phyloP scores from a whole-genome alignment of 2,888 invertebrate species.

The Sarcophaga subvicina region DNA sequence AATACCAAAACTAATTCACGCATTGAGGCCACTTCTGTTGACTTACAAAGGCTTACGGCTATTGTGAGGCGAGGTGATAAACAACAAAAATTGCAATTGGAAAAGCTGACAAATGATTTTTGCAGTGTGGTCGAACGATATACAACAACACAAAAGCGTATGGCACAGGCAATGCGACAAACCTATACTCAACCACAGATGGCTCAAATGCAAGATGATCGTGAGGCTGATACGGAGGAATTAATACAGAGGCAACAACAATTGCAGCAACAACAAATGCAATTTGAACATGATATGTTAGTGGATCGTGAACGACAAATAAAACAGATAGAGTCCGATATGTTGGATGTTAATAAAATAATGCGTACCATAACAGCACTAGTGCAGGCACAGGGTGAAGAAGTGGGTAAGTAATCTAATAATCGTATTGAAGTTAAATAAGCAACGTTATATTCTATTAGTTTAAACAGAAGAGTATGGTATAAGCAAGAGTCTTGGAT shows the following conservation, averaged over 20 bases:
- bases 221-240: constrained; percentile 79
- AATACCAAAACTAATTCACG: constrained; percentile 89
- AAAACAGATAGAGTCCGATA: constrained; percentile 90
- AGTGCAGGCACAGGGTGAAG: constrained; percentile 88
- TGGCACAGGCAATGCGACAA: constrained; percentile 86
- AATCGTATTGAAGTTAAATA: background rate
- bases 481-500: no score
- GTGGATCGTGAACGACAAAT: constrained; percentile 91
- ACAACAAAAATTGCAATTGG: constrained; percentile 91
- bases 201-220: constrained; percentile 73
- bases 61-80: constrained; percentile 89
- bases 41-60: constrained; percentile 87
- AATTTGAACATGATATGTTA: constrained; percentile 91
- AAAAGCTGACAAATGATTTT: constrained; percentile 92
- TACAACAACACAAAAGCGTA: constrained; percentile 89
- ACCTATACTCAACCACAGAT: constrained; percentile 74
- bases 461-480: no score
- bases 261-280: constrained; percentile 82
- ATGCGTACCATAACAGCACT: constrained; percentile 89
- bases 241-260: constrained; percentile 76
- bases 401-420: constrained; percentile 85
- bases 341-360: constrained; percentile 92
- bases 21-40: constrained; percentile 88
- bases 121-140: constrained; percentile 90
- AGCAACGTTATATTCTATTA: no score